These are phyloP conservation scores for Simalia tracyae DNA, from an alignment of 2,797 vertebrate genomes.

Conservation along the genomic window DNA sequence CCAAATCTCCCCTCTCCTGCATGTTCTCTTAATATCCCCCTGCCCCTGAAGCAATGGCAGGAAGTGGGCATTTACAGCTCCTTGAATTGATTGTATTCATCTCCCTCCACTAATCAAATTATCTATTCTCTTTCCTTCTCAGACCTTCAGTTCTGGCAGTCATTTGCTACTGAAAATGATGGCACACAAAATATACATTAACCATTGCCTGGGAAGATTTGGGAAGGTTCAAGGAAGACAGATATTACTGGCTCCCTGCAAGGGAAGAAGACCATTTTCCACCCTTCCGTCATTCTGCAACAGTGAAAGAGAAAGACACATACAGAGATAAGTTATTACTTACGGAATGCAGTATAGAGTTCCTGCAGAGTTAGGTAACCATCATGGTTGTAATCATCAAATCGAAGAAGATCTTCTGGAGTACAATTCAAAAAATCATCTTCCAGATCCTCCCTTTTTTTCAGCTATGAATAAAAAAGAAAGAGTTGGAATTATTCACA, in stretches of 20 bases:
- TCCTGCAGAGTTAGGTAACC: conserved; percentile 85
- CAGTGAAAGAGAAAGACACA: not conserved
- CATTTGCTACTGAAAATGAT: not conserved
- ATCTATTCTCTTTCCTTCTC: not conserved
- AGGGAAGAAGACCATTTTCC: not conserved
- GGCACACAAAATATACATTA: not conserved
- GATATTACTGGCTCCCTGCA: not conserved
- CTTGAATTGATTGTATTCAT: not conserved
- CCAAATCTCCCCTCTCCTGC: not conserved
- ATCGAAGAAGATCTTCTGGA: conserved; percentile 87
- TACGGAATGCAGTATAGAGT: conserved; percentile 94
- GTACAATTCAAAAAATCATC: conserved; percentile 83
- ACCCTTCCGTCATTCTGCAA: not conserved
- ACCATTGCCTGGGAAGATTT: not conserved
- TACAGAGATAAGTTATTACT: conserved; percentile 66
- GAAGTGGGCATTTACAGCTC: not conserved
- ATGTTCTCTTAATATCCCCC: not conserved
- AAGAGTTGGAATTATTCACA: not conserved
- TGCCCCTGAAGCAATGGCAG: not conserved
- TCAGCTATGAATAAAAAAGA: conserved; percentile 56
- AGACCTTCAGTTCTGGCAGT: not conserved
- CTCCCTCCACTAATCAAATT: not conserved
- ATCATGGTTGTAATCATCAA: conserved; percentile 92
- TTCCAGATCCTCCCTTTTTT: conserved; percentile 73
- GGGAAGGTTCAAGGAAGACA: not conserved